Base-by-base conservation (phyloP, 2,113 vertebrate species). In the Murina feae region DNA sequence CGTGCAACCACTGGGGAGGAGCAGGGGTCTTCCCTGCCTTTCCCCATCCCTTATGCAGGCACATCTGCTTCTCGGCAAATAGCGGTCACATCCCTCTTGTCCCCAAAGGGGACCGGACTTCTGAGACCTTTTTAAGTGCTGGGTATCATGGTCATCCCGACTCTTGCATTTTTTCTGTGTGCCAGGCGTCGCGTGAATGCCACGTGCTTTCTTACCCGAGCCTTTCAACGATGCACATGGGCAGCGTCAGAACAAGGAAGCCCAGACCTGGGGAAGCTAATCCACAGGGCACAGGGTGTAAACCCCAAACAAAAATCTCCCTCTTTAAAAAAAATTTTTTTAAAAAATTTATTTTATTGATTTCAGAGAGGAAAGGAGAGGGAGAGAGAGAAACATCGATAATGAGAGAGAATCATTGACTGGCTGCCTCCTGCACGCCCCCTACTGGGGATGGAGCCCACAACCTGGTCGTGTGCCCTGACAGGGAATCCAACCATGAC, bases 101-200 rank as follows among this genome's bases (percentile, higher is more conserved):
- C 18, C 92, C 87, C 79, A 44, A 23, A 86, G 92, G 91, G 92
- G 89, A n/a, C 20, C 71, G 12, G 23, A 39, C 84, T 71, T 86
- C 92, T n/a, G 80, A 93, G 93, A 71, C 87, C 42, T 71, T 79
- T 88, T 23, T 89, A 95, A 84, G 65, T 44, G 53, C 58, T 83
- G 79, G 44, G 51, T 90, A 28, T 90, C 95, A 87, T 81, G 44
- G 76, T 89, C 60, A 76, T 95, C 96, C 68, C 1, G 5, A 63
- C 81, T 44, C 78, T 58, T 76, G 82, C 51, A 0, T 37, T 83
- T 92, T 96, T 76, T 92, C 58, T 58, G 2, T 5, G 55, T 78
- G 82, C 93, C 90, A 63, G 86, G 39, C 32, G 13, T 25, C 0
- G 0, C 2, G 2, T 80, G 89, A 89, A 86, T 47, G 60, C 90